Evolutionary conservation across 2,113 vertebrate genomes (phyloP), one percentile per base, ranked within the genome.

Genomic region (Pandion haliaetus): DNA sequence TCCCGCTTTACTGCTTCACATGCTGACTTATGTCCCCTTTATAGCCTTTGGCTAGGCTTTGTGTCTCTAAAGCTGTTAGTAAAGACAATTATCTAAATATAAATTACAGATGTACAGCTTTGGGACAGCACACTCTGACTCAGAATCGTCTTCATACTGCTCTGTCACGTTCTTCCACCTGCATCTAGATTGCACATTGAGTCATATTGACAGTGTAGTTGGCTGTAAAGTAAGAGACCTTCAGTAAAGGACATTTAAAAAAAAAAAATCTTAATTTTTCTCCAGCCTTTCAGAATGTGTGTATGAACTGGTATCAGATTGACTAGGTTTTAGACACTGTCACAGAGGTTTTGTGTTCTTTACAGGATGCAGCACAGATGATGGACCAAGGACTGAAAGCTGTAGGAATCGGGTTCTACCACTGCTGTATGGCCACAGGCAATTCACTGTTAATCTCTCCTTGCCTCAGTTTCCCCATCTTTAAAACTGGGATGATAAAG

Each of bases 141-240:
- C 95, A 95, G 85, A 96, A 95, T 84, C 8, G 12, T 85, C 93
- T 90, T 96, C 80, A 12, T 87, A 73, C 34, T 95, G 95, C 89
- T 95, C 93, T 91, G 87, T 93, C 94, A 96, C 58, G 7, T 95
- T 96, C 67, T 88, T 91, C 90, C 84, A 95, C 95, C 96, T 94
- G 92, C 93, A 94, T 78, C 94, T 79, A 94, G 94, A 92, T 93
- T 86, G 90, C 77, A 45, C 85, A 90, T 97, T 97, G 95, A 96
- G 95, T 97, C 93, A 96, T 95, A 96, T 95, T 88, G 91, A 91
- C 96, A 88, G 42, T 47, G 63, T 67, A 58, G 91, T 59, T 96
- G 93, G 66, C 96, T 93, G 40, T 71, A 85, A 96, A 94, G 62
- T 31, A 70, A 73, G 52, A 95, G 89, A 96, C 95, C 94, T 96